phyloP scores from a whole-genome alignment of 2,113 vertebrate species.

The Cygnus buccinator region DNA sequence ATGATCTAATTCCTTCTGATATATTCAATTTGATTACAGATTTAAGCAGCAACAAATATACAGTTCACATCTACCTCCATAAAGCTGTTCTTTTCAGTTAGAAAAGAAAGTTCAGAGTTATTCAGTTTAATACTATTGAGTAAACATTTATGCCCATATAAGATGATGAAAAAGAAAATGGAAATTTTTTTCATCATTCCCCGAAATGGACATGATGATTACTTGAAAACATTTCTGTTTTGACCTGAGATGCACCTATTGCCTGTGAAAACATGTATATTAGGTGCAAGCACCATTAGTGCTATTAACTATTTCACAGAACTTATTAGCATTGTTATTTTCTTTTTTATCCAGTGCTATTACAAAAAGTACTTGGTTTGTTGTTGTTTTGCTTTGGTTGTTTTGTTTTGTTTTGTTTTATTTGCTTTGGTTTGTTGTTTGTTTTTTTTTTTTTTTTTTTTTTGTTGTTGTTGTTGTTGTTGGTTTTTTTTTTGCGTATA shows the following conservation, averaged over 20 bases:
- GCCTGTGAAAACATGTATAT: not conserved
- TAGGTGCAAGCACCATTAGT: not conserved
- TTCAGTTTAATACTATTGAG: not conserved
- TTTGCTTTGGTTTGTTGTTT: too few relatives aligned
- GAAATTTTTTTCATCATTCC: not conserved
- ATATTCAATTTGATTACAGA: not conserved
- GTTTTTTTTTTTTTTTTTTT: too few relatives aligned
- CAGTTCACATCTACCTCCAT: not conserved
- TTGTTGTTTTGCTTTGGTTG: too few relatives aligned
- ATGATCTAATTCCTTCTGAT: not conserved
- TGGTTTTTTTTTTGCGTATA: not conserved
- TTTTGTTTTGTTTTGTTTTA: too few relatives aligned
- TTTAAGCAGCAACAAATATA: conserved; percentile 2
- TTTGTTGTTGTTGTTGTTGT: too few relatives aligned
- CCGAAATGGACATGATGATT: not conserved
- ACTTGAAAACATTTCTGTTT: not conserved
- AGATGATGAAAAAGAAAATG: not conserved
- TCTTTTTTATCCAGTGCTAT: not conserved
- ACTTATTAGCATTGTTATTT: not conserved
- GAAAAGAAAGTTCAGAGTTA: not conserved
- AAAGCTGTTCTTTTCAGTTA: not conserved
- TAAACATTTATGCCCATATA: not conserved
- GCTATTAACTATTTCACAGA: not conserved
- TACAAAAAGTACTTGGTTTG: not conserved
- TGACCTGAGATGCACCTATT: not conserved